Base-by-base conservation (phyloP, 1,140 invertebrate species). In the Euwallacea similis region DNA sequence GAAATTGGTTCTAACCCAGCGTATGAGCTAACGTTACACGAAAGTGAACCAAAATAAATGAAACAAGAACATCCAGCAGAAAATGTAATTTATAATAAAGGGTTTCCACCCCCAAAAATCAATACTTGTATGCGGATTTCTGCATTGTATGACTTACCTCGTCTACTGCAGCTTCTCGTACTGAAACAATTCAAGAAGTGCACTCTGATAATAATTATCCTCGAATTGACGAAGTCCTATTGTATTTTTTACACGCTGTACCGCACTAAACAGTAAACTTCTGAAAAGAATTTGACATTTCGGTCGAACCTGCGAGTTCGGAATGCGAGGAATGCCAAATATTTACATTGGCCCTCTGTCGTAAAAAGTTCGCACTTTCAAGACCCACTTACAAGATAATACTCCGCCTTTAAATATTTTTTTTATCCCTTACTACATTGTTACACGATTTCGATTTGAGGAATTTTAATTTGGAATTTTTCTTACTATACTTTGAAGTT, bases 251-350 rank as follows among this genome's bases (percentile, higher is more conserved):
- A 74, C 76, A 70, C 69, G 71, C 47, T 55, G 72, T 75, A 74
- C 75, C 71, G 72, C 75, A 78, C 76, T 76, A 80, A 80, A 77
- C 78, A 79, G 78, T 70, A 79, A 80, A 82, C 81, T 77, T 78
- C 77, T 77, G 76, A 77, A 76, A 81, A 81, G 80, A 81, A 82
- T 82, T 82, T 82, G 81, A 82, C 81, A 82, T 82, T 82, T 82
- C 78, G 76, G 79, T 81, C 81, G 80, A 81, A 82, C 81, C 79
- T 80, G 79, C 75, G 77, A 80, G 76, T 79, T 73, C 74, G 79
- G 81, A 75, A 82, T 82, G 79, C 70, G 41, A 66, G 77, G 81
- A 79, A 82, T 82, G 74, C 78, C 77, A 82, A 82, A 80, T 81
- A 82, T 82, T 81, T 80, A 79, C 76, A 74, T 72, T 74, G 79